Evolutionary conservation across 1,140 invertebrate species (phyloP), one percentile per base, ranked within the genome.

Genomic region (Xylocopa sonorina): DNA sequence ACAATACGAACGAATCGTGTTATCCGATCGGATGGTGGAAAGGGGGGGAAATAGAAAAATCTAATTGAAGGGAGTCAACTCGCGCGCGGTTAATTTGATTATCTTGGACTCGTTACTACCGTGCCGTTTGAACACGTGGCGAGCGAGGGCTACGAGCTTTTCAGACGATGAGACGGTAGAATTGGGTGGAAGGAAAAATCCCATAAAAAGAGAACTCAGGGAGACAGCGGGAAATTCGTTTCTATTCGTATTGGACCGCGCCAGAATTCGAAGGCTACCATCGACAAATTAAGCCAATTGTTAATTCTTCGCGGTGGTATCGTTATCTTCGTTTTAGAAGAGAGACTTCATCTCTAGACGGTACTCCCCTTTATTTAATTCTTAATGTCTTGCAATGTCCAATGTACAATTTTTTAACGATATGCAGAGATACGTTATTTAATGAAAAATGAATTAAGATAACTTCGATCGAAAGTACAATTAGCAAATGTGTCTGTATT

Each of bases 41-140:
- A 32, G 21, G 63, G 16, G 63, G 16, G 16, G n/a, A 48, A 41
- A 53, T 24, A 27, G 64, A 76, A 67, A 58, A 57, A 48, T 43
- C 57, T 27, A 46, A 57, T 68, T 46, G 64, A 68, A 57, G 29
- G 51, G 29, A 41, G 38, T 32, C n/a, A 46, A 57, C 51, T 43
- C 32, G 51, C 16, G 41, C 51, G 41, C 51, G 21, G 57, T 76
- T 76, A 68, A 76, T 68, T 76, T 27, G 57, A 76, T 76, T 68
- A 68, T 58, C 64, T 34, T 41, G 51, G 60, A 34, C 38, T 64
- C 63, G 74, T 76, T 67, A 57, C 63, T 48, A 24, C 34, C 18
- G n/a, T 55, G 41, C 12, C 12, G 64, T 38, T 41, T 14, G 63
- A 27, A 32, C 64, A 46, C 10, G 14, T n/a, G 38, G 2, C 29